Evolutionary conservation across 2,797 vertebrate species (phyloP), one percentile per base, ranked within the genome.

Genomic region (Clamator glandarius): DNA sequence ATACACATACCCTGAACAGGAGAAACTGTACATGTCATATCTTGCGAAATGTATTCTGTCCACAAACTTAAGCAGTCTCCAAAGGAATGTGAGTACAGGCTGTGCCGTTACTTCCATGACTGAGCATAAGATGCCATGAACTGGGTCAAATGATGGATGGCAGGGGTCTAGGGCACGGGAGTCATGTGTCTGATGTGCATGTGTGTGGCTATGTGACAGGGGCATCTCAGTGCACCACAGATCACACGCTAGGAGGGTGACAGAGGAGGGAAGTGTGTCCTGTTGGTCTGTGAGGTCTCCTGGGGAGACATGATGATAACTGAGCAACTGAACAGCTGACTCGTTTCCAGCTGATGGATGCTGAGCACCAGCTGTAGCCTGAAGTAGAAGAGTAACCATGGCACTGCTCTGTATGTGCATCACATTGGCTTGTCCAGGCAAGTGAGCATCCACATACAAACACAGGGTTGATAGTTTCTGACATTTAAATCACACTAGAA

Each of bases 141-240:
- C 28, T 52, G 74, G 63, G 90, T 81, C 69, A 69, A 58, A 25
- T 11, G 85, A 73, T 86, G 94, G 29, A 35, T 72, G 69, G 54
- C 79, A 15, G 9, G 6, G 29, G 58, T 74, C 79, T 67, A 39
- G 62, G 68, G 39, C 2, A 0, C 1, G 0, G 70, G 28, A 73
- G 33, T 46, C 48, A 8, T 1, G 5, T 8, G 39, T 36, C 52
- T n/a, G 63, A 18, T 12, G 52, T n/a, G 48, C 0, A 1, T 62
- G 64, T 1, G 0, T 5, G 44, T 29, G 20, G 10, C 33, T 31
- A 0, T 17, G 74, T 5, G 39, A 41, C 5, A 14, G 59, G 62
- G 41, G 26, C 26, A n/a, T 35, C 84, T 63, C 6, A 10, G 87
- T 61, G 64, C 78, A 67, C 12, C 0, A 0, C 3, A 5, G 54